phyloP scores from a whole-genome alignment of 1,140 invertebrate genomes.

The Bombus polaris region DNA sequence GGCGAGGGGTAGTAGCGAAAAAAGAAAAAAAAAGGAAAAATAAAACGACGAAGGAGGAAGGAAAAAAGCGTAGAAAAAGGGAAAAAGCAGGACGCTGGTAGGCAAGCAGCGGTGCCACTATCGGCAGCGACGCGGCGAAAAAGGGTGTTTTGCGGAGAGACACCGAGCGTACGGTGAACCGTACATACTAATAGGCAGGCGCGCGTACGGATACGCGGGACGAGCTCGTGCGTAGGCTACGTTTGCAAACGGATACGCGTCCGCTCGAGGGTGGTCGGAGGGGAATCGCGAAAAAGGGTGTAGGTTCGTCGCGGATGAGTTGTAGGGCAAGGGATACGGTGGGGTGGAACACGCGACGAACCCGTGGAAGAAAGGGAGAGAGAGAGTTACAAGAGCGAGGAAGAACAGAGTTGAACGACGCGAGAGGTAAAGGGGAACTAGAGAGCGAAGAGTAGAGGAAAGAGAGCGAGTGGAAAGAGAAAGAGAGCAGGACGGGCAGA shows the following conservation, averaged over 20 bases:
- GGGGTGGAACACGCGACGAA: background rate
- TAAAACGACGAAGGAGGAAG: background rate
- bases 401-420: conserved; percentile 42
- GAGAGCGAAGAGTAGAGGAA: conserved; percentile 52
- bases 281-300: conserved; percentile 68
- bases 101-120: conserved; percentile 45
- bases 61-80: conserved; percentile 60
- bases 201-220: conserved; percentile 21
- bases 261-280: conserved; percentile 52
- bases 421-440: conserved; percentile 16
- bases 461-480: conserved; percentile 39
- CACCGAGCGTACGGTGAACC: conserved; percentile 48
- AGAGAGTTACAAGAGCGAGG: conserved; percentile 3
- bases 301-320: conserved; percentile 66
- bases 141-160: conserved; percentile 56
- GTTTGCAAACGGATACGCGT: conserved; percentile 62
- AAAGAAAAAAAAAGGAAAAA: conserved; percentile 48
- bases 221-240: conserved; percentile 41
- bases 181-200: conserved; percentile 41
- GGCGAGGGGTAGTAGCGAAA: conserved; percentile 57
- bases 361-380: conserved; percentile 42
- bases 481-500: conserved; percentile 32
- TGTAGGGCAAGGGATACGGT: conserved; percentile 40
- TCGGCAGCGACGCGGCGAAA: conserved; percentile 54
- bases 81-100: conserved; percentile 60